These are phyloP conservation scores for Pterocles orientalis DNA, from an alignment of 2,113 vertebrate species.

Conservation along the genomic window DNA sequence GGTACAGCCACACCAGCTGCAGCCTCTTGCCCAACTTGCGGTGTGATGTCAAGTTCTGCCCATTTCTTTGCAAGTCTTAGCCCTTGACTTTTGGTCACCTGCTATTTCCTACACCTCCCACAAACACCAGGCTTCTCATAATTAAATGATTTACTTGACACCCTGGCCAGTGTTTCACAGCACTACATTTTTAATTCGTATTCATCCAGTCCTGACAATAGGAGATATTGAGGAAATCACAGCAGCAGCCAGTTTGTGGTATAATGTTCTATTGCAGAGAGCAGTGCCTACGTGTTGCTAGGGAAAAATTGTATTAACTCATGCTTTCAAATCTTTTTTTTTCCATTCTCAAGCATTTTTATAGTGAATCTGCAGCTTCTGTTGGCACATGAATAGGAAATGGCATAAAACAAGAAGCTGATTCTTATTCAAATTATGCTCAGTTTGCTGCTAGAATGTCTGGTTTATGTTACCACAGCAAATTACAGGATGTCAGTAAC, in stretches of 20 bases:
- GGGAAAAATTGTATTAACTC: background rate
- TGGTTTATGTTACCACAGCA: slow-evolving; percentile 1
- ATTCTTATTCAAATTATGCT: slow-evolving; percentile 25
- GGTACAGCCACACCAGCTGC: background rate
- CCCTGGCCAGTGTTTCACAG: background rate
- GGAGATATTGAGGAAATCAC: background rate
- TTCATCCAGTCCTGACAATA: background rate
- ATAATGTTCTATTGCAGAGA: background rate
- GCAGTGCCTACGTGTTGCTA: background rate
- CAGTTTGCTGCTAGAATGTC: background rate
- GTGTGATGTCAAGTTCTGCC: background rate
- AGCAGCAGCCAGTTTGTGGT: background rate
- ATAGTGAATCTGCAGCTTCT: background rate
- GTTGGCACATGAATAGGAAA: background rate
- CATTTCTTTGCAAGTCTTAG: background rate
- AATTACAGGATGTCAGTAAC: slow-evolving; percentile 25
- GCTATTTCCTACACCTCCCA: background rate
- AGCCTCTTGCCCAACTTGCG: background rate
- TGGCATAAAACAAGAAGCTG: background rate
- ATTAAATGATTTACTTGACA: background rate
- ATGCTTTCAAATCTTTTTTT: background rate
- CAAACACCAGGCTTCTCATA: background rate
- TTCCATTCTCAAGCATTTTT: background rate
- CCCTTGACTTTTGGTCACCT: background rate
- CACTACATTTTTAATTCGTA: background rate